These are phyloP conservation scores for Anolis carolinensis DNA, from an alignment of 2,113 vertebrate species.

Conservation along the genomic window DNA sequence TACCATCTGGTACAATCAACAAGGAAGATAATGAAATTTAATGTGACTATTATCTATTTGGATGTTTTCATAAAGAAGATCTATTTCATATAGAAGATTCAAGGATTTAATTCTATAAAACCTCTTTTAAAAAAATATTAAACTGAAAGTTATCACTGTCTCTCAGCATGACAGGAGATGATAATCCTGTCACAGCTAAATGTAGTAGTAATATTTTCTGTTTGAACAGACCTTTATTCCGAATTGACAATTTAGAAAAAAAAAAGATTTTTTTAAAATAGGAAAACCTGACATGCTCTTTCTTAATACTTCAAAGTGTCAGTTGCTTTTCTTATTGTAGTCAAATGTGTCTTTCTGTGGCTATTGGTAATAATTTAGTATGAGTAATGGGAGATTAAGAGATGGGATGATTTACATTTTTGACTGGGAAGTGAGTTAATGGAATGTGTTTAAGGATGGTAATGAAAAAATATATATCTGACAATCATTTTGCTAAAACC, in stretches of 20 bases:
- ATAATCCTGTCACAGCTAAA: constrained; percentile 41
- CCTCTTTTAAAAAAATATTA: constrained; percentile 32
- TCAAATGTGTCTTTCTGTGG: constrained; percentile 27
- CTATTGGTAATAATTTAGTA: constrained; percentile 17
- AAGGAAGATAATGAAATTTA: constrained; percentile 18
- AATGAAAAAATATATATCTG: neutral
- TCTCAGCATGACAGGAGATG: constrained; percentile 33
- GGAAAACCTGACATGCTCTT: neutral
- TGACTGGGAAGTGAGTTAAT: neutral
- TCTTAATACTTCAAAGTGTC: constrained; percentile 14
- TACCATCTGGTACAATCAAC: neutral
- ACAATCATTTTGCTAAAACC: neutral
- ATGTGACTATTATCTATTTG: constrained; percentile 2
- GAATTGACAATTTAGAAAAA: constrained; percentile 17
- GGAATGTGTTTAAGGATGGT: constrained; percentile 9
- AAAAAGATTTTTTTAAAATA: neutral
- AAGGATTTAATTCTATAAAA: constrained; percentile 33
- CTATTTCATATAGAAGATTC: constrained; percentile 24
- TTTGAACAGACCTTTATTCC: constrained; percentile 48
- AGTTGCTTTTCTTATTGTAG: constrained; percentile 16
- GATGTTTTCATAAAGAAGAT: constrained; percentile 25
- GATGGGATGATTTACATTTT: constrained; percentile 1
- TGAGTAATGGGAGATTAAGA: neutral
- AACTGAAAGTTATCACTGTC: constrained; percentile 46
- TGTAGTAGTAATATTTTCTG: constrained; percentile 44